These are phyloP conservation scores for Condylostylus longicornis DNA, from an alignment of 1,140 invertebrate species.

Conservation along the genomic window DNA sequence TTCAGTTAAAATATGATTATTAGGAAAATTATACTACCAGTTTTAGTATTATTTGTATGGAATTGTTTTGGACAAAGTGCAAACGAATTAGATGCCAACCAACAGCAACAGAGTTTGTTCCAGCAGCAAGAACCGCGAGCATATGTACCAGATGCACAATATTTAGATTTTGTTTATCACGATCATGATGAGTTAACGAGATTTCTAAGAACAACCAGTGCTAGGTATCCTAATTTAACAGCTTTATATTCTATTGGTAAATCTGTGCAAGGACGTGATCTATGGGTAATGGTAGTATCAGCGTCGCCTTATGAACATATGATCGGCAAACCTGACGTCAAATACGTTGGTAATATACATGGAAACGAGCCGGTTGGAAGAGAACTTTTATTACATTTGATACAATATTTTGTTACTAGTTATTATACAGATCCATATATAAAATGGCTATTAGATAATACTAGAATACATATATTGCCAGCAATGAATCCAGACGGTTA, in stretches of 20 bases:
- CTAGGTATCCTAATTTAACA: slow-evolving; percentile 67
- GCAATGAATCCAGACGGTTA: slow-evolving; percentile 88
- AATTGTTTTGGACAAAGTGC: no score
- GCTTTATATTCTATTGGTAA: slow-evolving; percentile 82
- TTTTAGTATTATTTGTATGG: no score
- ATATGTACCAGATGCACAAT: slow-evolving; percentile 28
- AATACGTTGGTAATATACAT: slow-evolving; percentile 85
- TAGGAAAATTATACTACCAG: no score
- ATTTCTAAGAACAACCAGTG: slow-evolving; percentile 59
- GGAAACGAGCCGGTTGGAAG: slow-evolving; percentile 81
- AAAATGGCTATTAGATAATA: slow-evolving; percentile 75
- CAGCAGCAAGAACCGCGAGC: slow-evolving; percentile 26
- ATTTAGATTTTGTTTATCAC: slow-evolving; percentile 73
- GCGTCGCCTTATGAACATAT: slow-evolving; percentile 77
- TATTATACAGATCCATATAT: slow-evolving; percentile 67
- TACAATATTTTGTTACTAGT: slow-evolving; percentile 70
- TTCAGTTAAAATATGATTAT: no score
- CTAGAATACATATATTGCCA: slow-evolving; percentile 80
- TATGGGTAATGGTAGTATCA: slow-evolving; percentile 91
- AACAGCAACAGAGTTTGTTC: no score
- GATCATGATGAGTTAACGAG: slow-evolving; percentile 74
- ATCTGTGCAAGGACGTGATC: slow-evolving; percentile 78
- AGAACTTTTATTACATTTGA: slow-evolving; percentile 73
- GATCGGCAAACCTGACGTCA: slow-evolving; percentile 82
- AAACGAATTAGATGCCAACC: no score